Evolutionary conservation across 2,888 invertebrate species (phyloP), one percentile per base, ranked within the genome.

Genomic region (Aphidius colemani): DNA sequence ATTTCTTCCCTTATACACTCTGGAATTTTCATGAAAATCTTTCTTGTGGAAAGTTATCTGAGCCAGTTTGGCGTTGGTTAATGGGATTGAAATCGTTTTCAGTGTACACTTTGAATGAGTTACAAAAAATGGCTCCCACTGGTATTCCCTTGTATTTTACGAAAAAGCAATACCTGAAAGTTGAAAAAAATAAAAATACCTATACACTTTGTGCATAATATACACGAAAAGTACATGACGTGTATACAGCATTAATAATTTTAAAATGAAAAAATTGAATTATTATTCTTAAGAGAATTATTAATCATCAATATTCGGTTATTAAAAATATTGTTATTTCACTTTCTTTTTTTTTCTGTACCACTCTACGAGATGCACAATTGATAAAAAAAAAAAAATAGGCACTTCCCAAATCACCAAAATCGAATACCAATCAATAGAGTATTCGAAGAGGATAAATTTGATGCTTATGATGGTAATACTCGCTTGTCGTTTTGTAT

Each of bases 361-460:
- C n/a, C 13, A 18, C 13, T 18, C 13, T 13, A 13, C 2, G 13
- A 13, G 13, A 13, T 13, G 2, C 2, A 13, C 13, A 18, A 18
- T 18, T 18, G 13, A 18, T 18, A 18, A 56, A 7, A 53, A n/a
- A 53, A 48, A 45, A 63, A 50, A 61, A 57, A 58, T 49, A 13
- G 43, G 9, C 30, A 30, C 69, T 64, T 56, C 60, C 65, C 13
- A 65, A 66, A 61, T 63, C 63, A 70, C 63, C 66, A 64, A 71
- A 72, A 75, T 73, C 71, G 67, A 70, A 71, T 69, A 69, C 70
- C 71, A 74, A 74, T 76, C 76, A 72, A 76, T 76, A 72, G 69
- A 64, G 66, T 71, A 72, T 71, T 72, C 66, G 67, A 60, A 62
- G 59, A 60, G 48, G 39, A 55, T 61, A 13, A 50, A 7, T 7